These are phyloP conservation scores for Gymnogyps californianus DNA, from an alignment of 2,113 vertebrate species.

Conservation along the genomic window DNA sequence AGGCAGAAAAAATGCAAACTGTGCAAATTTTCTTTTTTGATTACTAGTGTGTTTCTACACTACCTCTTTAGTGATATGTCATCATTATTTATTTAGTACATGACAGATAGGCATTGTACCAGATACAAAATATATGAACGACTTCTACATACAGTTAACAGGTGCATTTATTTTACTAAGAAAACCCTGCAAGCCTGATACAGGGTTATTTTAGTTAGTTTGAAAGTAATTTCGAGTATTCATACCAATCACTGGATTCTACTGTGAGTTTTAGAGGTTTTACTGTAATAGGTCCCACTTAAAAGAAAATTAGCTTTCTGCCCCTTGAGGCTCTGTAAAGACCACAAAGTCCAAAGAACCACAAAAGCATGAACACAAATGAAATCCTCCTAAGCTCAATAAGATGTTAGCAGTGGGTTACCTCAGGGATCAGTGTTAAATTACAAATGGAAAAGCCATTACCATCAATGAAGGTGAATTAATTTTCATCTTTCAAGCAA, in stretches of 20 bases:
- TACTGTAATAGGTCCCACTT: neutral
- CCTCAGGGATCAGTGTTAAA: neutral
- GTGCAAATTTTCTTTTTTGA: neutral
- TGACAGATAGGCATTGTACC: neutral
- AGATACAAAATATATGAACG: neutral
- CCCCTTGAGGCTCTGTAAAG: neutral
- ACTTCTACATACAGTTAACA: neutral
- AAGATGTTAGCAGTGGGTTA: neutral
- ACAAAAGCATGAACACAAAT: neutral
- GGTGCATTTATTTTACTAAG: neutral
- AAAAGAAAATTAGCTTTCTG: neutral
- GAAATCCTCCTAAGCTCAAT: neutral
- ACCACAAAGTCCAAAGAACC: neutral
- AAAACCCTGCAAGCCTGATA: neutral
- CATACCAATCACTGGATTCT: neutral
- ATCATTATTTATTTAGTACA: neutral
- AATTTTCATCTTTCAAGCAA: constrained; percentile 12
- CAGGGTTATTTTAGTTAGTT: neutral
- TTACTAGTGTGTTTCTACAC: neutral
- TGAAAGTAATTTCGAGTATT: neutral
- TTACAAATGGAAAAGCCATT: neutral
- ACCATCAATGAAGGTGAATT: neutral
- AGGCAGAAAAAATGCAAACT: neutral
- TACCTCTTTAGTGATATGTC: neutral
- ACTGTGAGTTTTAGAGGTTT: neutral